Percentiles rank a stretch among this genome's conserved stretches.
Evolutionary conservation across 2,888 invertebrate genomes (phyloP).

Genomic region (Teleiodes luculella): DNA sequence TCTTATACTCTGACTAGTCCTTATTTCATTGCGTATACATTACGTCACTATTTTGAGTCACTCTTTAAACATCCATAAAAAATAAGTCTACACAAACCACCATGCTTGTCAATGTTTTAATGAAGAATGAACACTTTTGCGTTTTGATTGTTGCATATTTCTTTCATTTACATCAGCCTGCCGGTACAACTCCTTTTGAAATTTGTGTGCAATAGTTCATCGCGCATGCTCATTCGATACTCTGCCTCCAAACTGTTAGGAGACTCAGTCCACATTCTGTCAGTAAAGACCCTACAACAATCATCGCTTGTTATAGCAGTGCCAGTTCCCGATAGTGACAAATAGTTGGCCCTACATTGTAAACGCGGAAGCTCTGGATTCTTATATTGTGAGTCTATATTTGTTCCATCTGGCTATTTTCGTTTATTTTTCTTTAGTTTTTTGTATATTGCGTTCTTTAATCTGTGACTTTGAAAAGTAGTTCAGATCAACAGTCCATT

Average conservation of each 20-base stretch:
- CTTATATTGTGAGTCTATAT: neutral
- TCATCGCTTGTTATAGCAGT: neutral
- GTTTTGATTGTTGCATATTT: too few species aligned
- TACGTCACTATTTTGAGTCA: too few species aligned
- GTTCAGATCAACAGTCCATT: constrained; percentile 47
- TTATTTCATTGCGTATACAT: too few species aligned
- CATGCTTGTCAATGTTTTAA: too few species aligned
- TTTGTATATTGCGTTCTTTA: neutral
- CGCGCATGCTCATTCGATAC: constrained; percentile 11
- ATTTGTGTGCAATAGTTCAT: constrained; percentile 12
- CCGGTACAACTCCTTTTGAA: neutral
- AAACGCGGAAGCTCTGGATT: constrained; percentile 1
- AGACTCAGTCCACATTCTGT: neutral
- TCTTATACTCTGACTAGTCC: too few species aligned
- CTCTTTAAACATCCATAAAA: too few species aligned
- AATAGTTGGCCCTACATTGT: neutral
- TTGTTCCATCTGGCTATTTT: neutral
- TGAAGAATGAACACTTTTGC: too few species aligned
- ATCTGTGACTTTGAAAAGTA: constrained; percentile 20
- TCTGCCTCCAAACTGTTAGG: neutral
- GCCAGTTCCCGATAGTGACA: neutral
- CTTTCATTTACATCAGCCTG: neutral
- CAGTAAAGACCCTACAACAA: neutral
- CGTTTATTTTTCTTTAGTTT: neutral
- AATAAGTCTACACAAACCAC: too few species aligned